Evolutionary conservation across 2,113 vertebrate genomes (phyloP), one percentile per base, ranked within the genome.

Genomic region (Bubo blakistoni): DNA sequence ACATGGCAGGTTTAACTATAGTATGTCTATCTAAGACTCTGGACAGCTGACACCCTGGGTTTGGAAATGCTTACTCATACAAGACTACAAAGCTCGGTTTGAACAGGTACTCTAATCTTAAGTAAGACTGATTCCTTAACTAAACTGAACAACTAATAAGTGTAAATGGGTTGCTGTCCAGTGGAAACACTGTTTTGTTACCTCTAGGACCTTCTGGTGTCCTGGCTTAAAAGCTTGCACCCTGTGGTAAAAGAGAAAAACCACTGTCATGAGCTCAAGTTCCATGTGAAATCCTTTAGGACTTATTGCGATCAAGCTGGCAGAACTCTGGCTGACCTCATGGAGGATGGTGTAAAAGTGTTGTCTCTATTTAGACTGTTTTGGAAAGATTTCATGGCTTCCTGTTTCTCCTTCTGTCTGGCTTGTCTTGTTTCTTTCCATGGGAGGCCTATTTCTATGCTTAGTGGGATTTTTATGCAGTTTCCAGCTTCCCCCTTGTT

Each of bases 11-110:
- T 95, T 97, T 96, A 96, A 94, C 94, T 97, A 94, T 96, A 96
- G 94, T 73, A 83, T 76, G 29, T 71, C 83, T 92, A 78, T 96
- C 90, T 96, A 83, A 96, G 84, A 88, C 92, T 92, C 71, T 81
- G 79, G 85, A 96, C 96, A 97, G 96, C 96, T 97, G 96, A 96
- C 88, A 61, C 81, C 25, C 76, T 67, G 40, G 36, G 49, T 92
- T 96, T 97, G 96, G 96, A 96, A 97, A 96, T 95, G 94, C 93
- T 97, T 96, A 93, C 96, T 97, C 96, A 95, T 93, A 86, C 34
- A 54, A 93, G 93, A 85, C 88, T 85, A 58, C 51, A 66, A 81
- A 92, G 65, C 92, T 85, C 58, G 42, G 36, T 90, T 91, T 85
- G 58, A 92, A 59, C 47, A 77, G 61, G 58, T 91, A 90, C 36